Evolutionary conservation across 2,113 vertebrate genomes (phyloP).

Genomic region (Indri indri): DNA sequence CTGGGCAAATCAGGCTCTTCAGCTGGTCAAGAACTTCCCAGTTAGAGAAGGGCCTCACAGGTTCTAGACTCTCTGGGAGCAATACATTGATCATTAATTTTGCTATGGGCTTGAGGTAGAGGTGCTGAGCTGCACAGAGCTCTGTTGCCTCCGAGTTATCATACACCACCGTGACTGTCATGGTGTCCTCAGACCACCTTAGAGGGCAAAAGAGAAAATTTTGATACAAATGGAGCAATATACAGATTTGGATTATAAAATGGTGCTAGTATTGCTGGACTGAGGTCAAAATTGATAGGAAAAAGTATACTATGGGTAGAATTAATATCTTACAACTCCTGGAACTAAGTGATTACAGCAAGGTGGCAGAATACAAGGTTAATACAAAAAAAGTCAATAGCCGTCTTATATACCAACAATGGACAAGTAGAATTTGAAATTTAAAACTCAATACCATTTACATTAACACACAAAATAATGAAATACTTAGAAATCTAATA

Average conservation of each 20-base stretch:
- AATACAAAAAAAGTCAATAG: not conserved
- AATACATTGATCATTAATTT: constrained; percentile 82
- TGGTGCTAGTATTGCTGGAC: not conserved
- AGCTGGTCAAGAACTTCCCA: constrained; percentile 84
- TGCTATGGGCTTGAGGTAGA: constrained; percentile 84
- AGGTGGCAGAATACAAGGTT: not conserved
- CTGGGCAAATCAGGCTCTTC: constrained; percentile 82
- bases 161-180: constrained; percentile 81
- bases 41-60: constrained; percentile 77
- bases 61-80: constrained; percentile 75
- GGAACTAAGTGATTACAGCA: not conserved
- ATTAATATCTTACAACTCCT: not conserved
- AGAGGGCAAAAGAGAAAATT: constrained; percentile 63
- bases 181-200: constrained; percentile 68
- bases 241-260: constrained; percentile 22
- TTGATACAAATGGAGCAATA: constrained; percentile 42
- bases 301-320: not conserved
- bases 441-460: not conserved
- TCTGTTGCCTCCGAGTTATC: constrained; percentile 84
- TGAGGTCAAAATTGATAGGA: not conserved
- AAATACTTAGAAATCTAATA: not conserved
- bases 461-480: not conserved
- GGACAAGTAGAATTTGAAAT: not conserved
- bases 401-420: not conserved
- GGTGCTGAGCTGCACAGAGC: constrained; percentile 79